phyloP scores from a whole-genome alignment of 1,140 invertebrate genomes.

The Drosophila funebris region DNA sequence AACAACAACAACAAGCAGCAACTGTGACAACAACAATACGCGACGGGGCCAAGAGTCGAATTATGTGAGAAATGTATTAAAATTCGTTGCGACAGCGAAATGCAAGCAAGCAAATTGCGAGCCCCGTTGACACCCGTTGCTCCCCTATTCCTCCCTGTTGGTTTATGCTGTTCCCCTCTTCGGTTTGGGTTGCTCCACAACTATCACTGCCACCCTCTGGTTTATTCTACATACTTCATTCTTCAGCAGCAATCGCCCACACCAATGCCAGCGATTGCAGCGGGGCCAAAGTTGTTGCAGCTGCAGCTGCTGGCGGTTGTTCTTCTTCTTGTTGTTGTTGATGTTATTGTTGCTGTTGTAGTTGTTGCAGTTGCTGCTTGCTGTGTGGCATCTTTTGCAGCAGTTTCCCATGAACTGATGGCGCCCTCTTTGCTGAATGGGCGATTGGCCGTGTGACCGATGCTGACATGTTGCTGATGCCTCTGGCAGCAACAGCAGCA shows the following conservation, averaged over 20 bases:
- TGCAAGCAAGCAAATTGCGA: conserved; percentile 68
- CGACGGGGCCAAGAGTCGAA: conserved; percentile 45
- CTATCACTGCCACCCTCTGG: neutral
- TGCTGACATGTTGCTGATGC: conserved; percentile 65
- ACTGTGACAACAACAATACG: conserved; percentile 8
- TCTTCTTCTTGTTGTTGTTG: conserved; percentile 8
- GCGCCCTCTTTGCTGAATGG: conserved; percentile 57
- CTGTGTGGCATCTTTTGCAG: conserved; percentile 73
- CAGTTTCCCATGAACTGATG: conserved; percentile 71
- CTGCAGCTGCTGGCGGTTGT: conserved; percentile 36
- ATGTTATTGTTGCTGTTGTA: conserved; percentile 38
- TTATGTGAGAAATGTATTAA: conserved; percentile 76
- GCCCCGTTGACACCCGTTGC: conserved; percentile 24
- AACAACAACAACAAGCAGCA: neutral
- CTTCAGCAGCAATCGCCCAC: conserved; percentile 39
- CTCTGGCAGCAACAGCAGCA: conserved; percentile 7
- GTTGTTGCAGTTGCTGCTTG: conserved; percentile 28
- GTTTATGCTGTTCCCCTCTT: too few relatives aligned
- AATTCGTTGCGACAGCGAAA: conserved; percentile 74
- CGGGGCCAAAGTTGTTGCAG: conserved; percentile 65
- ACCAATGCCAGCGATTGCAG: conserved; percentile 64
- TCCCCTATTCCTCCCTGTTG: neutral
- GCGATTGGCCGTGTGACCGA: conserved; percentile 56
- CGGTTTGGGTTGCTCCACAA: neutral
- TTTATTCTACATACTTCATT: conserved; percentile 6